These are phyloP conservation scores for Copidosoma floridanum DNA, from an alignment of 1,140 invertebrate species.

Conservation along the genomic window DNA sequence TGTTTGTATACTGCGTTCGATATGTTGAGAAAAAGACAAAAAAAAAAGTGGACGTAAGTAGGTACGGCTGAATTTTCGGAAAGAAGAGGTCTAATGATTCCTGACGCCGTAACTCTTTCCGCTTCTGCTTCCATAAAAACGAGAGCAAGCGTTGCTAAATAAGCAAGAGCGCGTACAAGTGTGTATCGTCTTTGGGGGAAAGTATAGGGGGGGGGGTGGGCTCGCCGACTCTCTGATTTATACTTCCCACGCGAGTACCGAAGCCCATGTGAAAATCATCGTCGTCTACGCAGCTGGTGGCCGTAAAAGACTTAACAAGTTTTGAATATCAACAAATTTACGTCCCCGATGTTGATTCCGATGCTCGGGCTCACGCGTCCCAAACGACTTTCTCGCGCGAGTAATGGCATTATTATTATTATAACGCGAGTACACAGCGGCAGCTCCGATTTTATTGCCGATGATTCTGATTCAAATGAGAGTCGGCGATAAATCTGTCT, in stretches of 20 bases:
- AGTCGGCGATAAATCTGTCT: slow-evolving; percentile 12
- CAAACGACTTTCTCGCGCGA: too few species aligned
- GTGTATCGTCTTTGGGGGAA: background rate
- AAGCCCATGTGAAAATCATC: too few species aligned
- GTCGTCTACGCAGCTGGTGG: background rate
- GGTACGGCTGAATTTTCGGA: too few species aligned
- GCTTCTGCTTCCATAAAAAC: too few species aligned
- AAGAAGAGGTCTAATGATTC: too few species aligned
- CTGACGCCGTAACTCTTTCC: too few species aligned
- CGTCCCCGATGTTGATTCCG: slow-evolving; percentile 24
- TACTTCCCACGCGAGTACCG: slow-evolving; percentile 15
- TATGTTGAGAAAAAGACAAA: background rate
- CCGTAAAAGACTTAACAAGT: slow-evolving; percentile 22
- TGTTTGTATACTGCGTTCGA: too few species aligned
- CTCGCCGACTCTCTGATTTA: slow-evolving; percentile 24
- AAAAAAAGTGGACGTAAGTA: too few species aligned
- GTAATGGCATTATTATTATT: too few species aligned
- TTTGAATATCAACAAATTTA: slow-evolving; percentile 28
- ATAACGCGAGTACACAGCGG: background rate
- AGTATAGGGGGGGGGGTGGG: slow-evolving; percentile 12
- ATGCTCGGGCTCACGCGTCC: too few species aligned
- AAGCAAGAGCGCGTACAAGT: too few species aligned
- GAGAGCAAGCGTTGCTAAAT: too few species aligned
- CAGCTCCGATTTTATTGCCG: slow-evolving; percentile 1
- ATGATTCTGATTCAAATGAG: slow-evolving; percentile 26